These are phyloP conservation scores for Drosophila ogumai DNA, from an alignment of 1,140 invertebrate species.

Conservation along the genomic window DNA sequence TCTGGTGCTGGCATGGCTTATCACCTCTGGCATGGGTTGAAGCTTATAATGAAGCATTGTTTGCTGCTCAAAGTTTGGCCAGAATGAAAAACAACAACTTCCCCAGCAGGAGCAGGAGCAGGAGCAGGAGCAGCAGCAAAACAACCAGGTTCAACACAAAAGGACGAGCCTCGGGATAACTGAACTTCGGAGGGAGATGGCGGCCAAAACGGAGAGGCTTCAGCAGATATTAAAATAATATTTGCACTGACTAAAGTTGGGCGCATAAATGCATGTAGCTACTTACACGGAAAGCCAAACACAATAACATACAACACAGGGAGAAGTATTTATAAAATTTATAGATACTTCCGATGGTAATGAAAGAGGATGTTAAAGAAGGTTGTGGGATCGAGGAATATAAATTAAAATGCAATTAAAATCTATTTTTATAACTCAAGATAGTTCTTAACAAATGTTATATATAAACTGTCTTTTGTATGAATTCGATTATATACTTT, in stretches of 20 bases:
- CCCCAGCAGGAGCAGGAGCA: not conserved
- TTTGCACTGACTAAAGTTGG: slow-evolving; percentile 65
- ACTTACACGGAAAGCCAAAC: slow-evolving; percentile 34
- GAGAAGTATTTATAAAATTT: not conserved
- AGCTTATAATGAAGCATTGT: slow-evolving; percentile 81
- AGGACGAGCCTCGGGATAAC: slow-evolving; percentile 27
- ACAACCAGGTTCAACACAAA: slow-evolving; percentile 34
- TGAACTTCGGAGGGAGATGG: not conserved
- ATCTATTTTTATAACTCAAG: not conserved
- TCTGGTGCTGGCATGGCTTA: slow-evolving; percentile 70
- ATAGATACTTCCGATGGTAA: not conserved
- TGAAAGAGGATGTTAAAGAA: not conserved
- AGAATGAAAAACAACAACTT: slow-evolving; percentile 66
- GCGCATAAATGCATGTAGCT: slow-evolving; percentile 60
- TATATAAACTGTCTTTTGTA: not conserved
- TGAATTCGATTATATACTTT: not conserved
- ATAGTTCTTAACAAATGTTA: too few species aligned
- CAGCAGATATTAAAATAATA: slow-evolving; percentile 78
- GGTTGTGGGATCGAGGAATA: not conserved
- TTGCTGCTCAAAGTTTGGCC: slow-evolving; percentile 77
- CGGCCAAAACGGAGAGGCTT: slow-evolving; percentile 10
- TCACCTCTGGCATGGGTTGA: slow-evolving; percentile 70
- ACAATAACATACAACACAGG: slow-evolving; percentile 4
- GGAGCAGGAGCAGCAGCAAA: not conserved
- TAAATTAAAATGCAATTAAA: not conserved